A percentile compares a stretch with the other conserved stretches of the same genome.
These are phyloP conservation scores for Myiothlypis coronata DNA, from an alignment of 2,797 vertebrate genomes.

Conservation along the genomic window DNA sequence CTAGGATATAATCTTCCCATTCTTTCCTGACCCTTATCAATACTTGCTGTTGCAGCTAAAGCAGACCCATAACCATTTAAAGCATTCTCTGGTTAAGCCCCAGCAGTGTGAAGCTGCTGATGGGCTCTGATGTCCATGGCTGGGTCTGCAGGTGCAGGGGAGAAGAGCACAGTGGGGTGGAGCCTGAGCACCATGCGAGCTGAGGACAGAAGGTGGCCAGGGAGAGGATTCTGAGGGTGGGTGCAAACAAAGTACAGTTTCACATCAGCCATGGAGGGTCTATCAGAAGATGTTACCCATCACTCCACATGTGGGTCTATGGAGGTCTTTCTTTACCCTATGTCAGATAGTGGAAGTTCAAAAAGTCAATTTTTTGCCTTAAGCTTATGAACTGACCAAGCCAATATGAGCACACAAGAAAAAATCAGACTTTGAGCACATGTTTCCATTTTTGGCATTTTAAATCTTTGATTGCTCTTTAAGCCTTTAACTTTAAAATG, in stretches of 20 bases:
- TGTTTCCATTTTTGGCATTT: neutral
- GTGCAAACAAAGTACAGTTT: neutral
- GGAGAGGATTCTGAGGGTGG: rapidly evolving
- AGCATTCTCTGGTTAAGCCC: neutral
- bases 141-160: neutral
- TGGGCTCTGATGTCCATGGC: neutral
- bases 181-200: rapidly evolving
- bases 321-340: neutral
- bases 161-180: rapidly evolving
- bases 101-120: neutral
- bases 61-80: neutral
- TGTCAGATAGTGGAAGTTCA: rapidly evolving
- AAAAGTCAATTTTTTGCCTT: neutral
- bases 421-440: neutral
- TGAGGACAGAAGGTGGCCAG: rapidly evolving
- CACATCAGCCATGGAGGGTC: neutral
- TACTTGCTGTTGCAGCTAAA: neutral
- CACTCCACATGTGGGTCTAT: rapidly evolving
- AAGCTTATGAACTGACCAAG: neutral
- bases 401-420: neutral
- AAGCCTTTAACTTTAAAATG: conserved; percentile 13
- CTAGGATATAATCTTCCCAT: neutral
- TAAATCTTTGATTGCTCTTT: neutral
- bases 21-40: neutral
- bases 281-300: neutral